A percentile compares a stretch with the other conserved stretches of the same genome.
phyloP scores from a whole-genome alignment of 23 tunicate species.

The Oikopleura dioica region DNA sequence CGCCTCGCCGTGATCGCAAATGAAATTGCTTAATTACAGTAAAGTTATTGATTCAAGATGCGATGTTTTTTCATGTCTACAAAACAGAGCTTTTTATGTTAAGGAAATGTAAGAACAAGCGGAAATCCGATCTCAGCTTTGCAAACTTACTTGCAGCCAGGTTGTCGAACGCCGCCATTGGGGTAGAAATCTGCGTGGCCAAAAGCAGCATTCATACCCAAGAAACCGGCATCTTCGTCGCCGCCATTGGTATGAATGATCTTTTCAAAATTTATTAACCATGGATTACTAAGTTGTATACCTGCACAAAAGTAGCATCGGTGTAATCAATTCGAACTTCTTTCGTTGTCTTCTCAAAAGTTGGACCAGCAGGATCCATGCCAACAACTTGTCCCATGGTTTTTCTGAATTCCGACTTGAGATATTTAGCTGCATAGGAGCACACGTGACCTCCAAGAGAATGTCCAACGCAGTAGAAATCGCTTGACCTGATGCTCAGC shows the following conservation, averaged over 20 bases:
- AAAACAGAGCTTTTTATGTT: too few relatives aligned
- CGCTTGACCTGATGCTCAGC: too few relatives aligned
- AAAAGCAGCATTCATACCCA: neutral
- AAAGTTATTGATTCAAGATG: too few relatives aligned
- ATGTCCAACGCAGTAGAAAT: neutral
- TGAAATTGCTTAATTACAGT: neutral
- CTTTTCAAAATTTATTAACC: too few relatives aligned
- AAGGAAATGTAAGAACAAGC: too few relatives aligned
- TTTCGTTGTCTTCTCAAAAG: neutral
- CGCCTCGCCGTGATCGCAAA: neutral
- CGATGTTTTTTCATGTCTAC: too few relatives aligned
- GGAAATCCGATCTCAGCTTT: too few relatives aligned
- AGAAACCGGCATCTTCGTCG: neutral
- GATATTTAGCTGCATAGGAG: neutral
- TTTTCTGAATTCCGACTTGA: neutral
- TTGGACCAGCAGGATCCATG: neutral
- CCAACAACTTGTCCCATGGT: neutral
- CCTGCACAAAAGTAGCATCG: neutral
- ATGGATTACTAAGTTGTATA: too few relatives aligned
- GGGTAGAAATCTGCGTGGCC: constrained; percentile 11
- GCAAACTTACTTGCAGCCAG: too few relatives aligned
- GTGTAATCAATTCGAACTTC: neutral
- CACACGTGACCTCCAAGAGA: neutral
- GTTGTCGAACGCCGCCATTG: neutral
- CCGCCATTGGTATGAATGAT: constrained; percentile 9